phyloP scores from a whole-genome alignment of 2,888 invertebrate genomes.

The Pammene fasciana region DNA sequence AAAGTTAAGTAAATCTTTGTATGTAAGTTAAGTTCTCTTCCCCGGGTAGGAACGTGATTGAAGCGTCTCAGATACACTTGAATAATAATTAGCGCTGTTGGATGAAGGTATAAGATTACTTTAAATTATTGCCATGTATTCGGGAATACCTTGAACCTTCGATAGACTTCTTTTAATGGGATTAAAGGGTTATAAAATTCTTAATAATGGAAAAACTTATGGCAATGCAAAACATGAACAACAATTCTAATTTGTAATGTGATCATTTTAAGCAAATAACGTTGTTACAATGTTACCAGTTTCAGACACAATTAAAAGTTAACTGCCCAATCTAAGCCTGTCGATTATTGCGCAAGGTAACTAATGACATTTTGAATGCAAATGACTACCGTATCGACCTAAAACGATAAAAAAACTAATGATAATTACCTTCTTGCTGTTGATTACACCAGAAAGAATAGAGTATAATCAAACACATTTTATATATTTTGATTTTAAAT shows the following conservation, averaged over 20 bases:
- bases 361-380: constrained; percentile 10
- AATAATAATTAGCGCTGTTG: not conserved
- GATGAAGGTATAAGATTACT: too few species aligned
- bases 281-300: not conserved
- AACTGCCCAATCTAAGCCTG: not conserved
- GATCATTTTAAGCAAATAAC: not conserved
- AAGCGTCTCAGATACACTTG: not conserved
- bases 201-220: too few species aligned
- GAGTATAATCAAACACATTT: not conserved
- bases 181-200: too few species aligned
- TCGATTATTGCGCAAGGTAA: constrained; percentile 2
- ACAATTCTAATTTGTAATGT: too few species aligned
- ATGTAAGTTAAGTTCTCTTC: not conserved
- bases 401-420: constrained; percentile 11
- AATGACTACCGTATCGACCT: constrained; percentile 1
- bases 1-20: not conserved
- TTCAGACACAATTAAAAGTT: not conserved
- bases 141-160: too few species aligned
- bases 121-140: too few species aligned
- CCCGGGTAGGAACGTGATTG: not conserved
- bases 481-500: too few species aligned
- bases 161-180: too few species aligned
- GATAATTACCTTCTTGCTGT: not conserved
- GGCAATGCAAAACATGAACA: too few species aligned
- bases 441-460: not conserved